Base-by-base conservation (phyloP, 2,113 vertebrate genomes). In the Prunella fulvescens region DNA sequence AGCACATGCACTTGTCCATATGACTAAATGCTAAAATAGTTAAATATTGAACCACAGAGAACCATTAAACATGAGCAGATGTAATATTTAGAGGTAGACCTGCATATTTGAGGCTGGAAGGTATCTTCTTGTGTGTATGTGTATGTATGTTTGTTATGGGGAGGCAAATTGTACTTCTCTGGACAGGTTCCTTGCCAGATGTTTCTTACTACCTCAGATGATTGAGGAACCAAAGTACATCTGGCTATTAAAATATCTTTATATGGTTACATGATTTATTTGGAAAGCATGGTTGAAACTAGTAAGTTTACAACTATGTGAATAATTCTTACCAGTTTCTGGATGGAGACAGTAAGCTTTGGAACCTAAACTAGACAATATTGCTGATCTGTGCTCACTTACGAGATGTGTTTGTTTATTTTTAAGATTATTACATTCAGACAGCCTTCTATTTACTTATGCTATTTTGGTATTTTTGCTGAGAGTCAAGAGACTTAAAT, bases 191-290 rank as follows among this genome's bases (percentile, higher is more conserved):
- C 94, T 97, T 95, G 88, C 88, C 95, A 98, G 97, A 98, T 97
- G 97, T 98, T 97, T 96, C 95, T 96, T 93, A 80, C 90, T 89
- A 51, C 88, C 61, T 97, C 91, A 95, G 81, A 94, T 95, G 95
- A 97, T 81, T 88, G 88, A 96, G 65, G 86, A 97, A 97, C 90
- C 86, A 86, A 92, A 95, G 89, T 89, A 95, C 95, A 96, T 95
- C 93, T 97, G 95, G 97, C 93, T 93, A 94, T 97, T 98, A 97
- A 97, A 97, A 94, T 61, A 96, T 95, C 93, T 97, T 96, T 96
- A 90, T 96, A 88, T 74, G 86, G 84, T 93, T 88, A 28, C 74
- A 91, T 97, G 93, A 97, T 97, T 97, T 96, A 97, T 96, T 97
- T 31, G 11, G 69, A 94, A 88, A 90, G 76, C 86, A 94, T 88